phyloP scores from a whole-genome alignment of 2,797 vertebrate genomes.

The Peromyscus eremicus region DNA sequence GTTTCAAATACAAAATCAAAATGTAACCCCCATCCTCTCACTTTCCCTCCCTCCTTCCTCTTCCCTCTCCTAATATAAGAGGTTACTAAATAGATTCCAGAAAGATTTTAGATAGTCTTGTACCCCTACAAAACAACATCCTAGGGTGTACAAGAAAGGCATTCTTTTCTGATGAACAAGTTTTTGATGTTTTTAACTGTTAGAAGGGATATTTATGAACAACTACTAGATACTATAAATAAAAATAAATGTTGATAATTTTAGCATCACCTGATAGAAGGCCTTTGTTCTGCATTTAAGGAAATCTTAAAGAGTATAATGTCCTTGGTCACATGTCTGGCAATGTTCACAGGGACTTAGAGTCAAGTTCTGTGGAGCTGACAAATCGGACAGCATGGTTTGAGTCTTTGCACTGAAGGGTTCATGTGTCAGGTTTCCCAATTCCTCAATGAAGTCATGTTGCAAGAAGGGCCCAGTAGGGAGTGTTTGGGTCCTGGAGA shows the following conservation, averaged over 20 bases:
- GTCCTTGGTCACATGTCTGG: neutral
- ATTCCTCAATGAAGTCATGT: neutral
- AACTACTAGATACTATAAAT: neutral
- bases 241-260: neutral
- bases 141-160: neutral
- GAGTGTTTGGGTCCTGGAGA: no score
- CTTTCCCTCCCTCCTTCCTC: neutral
- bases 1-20: conserved; percentile 31
- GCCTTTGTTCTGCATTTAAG: neutral
- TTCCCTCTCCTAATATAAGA: neutral
- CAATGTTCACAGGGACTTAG: neutral
- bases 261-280: neutral
- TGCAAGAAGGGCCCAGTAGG: no score
- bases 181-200: conserved; percentile 12
- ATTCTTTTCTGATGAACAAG: neutral
- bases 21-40: neutral
- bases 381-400: neutral
- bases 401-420: neutral
- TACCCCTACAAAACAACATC: neutral
- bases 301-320: neutral
- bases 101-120: neutral
- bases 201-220: neutral
- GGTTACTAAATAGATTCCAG: neutral
- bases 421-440: no score
- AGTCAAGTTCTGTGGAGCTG: neutral